These are phyloP conservation scores for Leptosomus discolor DNA, from an alignment of 2,113 vertebrate species.

Conservation along the genomic window DNA sequence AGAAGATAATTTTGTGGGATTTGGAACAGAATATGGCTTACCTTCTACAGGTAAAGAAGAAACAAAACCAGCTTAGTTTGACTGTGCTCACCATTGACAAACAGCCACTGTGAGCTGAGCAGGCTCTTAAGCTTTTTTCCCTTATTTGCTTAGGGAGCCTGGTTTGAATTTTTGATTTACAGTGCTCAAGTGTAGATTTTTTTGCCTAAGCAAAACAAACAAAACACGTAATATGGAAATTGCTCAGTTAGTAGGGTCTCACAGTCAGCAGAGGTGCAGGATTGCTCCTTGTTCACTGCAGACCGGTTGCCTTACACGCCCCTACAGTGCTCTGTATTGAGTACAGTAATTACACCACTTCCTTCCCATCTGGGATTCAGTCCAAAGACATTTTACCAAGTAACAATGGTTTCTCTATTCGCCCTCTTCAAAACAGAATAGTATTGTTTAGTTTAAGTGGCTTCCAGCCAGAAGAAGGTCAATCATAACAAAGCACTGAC, in stretches of 20 bases:
- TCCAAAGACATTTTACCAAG: slow-evolving; percentile 60
- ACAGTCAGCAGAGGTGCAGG: not conserved
- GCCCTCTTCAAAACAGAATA: slow-evolving; percentile 41
- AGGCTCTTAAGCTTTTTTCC: not conserved
- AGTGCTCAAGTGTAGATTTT: not conserved
- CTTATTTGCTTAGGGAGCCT: not conserved
- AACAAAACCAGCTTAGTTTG: not conserved
- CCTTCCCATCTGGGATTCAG: slow-evolving; percentile 62
- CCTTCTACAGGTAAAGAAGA: not conserved
- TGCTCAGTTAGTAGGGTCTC: not conserved
- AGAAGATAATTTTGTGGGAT: not conserved
- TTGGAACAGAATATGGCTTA: not conserved
- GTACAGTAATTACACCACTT: slow-evolving; percentile 51
- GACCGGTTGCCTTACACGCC: not conserved
- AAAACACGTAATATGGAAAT: not conserved
- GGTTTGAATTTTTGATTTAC: slow-evolving; percentile 33
- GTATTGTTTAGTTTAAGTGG: slow-evolving; percentile 57
- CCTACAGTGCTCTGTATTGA: slow-evolving; percentile 9
- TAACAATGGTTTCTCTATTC: slow-evolving; percentile 62
- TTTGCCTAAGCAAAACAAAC: slow-evolving; percentile 31
- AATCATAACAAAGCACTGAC: slow-evolving; percentile 63
- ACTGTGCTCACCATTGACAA: not conserved
- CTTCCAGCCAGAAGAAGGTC: slow-evolving; percentile 65
- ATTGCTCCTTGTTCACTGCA: not conserved
- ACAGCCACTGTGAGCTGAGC: not conserved